phyloP scores from a whole-genome alignment of 2,888 invertebrate species.

The Andrena haemorrhoa region DNA sequence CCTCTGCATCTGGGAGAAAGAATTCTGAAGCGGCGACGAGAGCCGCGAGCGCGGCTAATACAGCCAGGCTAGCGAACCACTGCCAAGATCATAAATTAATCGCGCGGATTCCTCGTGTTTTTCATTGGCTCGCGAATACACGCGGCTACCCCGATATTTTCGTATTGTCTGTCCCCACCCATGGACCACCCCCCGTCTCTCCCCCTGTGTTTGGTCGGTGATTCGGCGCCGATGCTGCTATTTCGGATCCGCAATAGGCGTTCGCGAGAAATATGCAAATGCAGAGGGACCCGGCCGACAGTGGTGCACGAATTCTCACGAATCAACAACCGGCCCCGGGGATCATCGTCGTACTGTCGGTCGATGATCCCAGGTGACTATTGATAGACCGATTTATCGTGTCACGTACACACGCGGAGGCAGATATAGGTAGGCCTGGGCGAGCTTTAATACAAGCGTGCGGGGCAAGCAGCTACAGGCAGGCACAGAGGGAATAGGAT shows the following conservation, averaged over 20 bases:
- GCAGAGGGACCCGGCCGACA: conserved; percentile 28
- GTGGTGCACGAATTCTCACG: conserved; percentile 37
- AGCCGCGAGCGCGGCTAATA: not conserved
- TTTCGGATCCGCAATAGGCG: conserved; percentile 42
- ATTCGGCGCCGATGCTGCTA: conserved; percentile 25
- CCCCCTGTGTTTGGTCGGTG: not conserved
- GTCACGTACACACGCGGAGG: not conserved
- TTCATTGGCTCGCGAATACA: conserved; percentile 18
- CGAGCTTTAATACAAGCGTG: too few relatives aligned
- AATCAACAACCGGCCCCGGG: conserved; percentile 41
- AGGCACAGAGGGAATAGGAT: too few relatives aligned
- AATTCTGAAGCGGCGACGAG: conserved; percentile 14
- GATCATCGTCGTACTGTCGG: conserved; percentile 44
- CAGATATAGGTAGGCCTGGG: too few relatives aligned
- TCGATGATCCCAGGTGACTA: conserved; percentile 54
- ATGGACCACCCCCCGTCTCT: too few relatives aligned
- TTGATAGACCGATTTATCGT: conserved; percentile 49
- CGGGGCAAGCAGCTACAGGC: too few relatives aligned
- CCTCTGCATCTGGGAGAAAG: not conserved
- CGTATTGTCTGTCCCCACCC: conserved; percentile 22
- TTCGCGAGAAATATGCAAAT: conserved; percentile 43
- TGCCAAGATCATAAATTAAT: conserved; percentile 48
- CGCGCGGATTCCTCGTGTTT: conserved; percentile 37
- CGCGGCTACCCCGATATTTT: conserved; percentile 23
- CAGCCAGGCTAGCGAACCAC: conserved; percentile 10